phyloP scores from a whole-genome alignment of 2,113 vertebrate genomes.

The Triplophysa tibetana region DNA sequence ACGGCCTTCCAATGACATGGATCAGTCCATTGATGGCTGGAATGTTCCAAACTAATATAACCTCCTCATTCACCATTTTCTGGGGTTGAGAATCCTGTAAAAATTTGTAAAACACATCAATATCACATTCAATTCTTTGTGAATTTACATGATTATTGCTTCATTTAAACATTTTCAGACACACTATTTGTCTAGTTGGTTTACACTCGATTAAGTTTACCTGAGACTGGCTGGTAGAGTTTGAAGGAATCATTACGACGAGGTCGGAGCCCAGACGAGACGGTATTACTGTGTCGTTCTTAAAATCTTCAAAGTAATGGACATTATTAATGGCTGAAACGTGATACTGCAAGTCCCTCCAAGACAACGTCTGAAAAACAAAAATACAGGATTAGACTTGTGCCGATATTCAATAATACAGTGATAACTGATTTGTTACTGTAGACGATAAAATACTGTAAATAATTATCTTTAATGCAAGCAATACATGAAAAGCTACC shows the following conservation, averaged over 20 bases:
- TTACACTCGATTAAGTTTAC: conserved; percentile 38
- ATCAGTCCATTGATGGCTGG: conserved; percentile 89
- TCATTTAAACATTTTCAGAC: too few species aligned
- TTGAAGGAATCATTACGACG: conserved; percentile 62
- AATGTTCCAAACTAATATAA: conserved; percentile 87
- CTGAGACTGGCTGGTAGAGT: conserved; percentile 56
- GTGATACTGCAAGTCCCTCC: conserved; percentile 88
- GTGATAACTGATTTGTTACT: too few species aligned
- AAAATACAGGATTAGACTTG: not conserved
- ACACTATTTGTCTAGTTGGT: not conserved
- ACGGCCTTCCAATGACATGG: conserved; percentile 82
- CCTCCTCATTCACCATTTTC: conserved; percentile 78
- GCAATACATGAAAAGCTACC: too few species aligned
- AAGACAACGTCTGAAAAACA: conserved; percentile 79
- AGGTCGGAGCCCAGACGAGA: conserved; percentile 83
- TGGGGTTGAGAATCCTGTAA: conserved; percentile 65
- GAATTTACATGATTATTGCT: too few species aligned
- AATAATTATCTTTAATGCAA: too few species aligned
- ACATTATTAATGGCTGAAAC: conserved; percentile 76
- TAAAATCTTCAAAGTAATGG: conserved; percentile 78
- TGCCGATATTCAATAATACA: too few species aligned
- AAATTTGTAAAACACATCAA: not conserved
- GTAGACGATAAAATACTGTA: too few species aligned
- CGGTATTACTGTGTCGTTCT: conserved; percentile 66
- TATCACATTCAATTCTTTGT: too few species aligned